A percentile compares a stretch with the other conserved stretches of the same genome.
Conservation (phyloP, 2,113 vertebrate genomes). For the Eulemur macaco region DNA sequence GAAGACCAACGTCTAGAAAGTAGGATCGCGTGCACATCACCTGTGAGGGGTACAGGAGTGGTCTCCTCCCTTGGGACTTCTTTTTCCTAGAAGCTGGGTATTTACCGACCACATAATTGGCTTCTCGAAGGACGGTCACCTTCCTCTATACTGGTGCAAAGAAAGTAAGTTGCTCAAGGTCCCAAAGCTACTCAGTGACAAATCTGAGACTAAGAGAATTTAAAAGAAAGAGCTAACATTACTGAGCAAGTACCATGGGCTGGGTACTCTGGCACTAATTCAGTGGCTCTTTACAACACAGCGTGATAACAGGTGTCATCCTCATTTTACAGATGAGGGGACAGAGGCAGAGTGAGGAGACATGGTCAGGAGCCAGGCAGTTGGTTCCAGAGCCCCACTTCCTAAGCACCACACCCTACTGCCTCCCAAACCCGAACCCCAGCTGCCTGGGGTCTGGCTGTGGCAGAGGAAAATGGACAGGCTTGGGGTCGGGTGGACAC, state of each 20-base stretch:
- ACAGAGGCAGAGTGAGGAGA: background rate
- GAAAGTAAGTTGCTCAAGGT: background rate
- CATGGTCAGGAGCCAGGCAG: too few species aligned
- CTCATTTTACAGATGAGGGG: background rate
- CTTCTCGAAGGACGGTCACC: background rate
- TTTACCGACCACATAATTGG: rapidly evolving
- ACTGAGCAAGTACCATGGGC: rapidly evolving
- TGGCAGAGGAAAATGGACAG: background rate
- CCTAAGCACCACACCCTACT: too few species aligned
- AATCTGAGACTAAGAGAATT: background rate
- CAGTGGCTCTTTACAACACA: background rate
- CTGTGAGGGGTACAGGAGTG: background rate
- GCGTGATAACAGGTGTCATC: rapidly evolving
- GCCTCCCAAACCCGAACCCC: background rate
- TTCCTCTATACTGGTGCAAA: background rate
- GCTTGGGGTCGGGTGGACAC: rapidly evolving
- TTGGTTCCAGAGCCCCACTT: background rate
- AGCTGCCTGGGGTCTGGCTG: background rate
- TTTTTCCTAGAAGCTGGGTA: background rate
- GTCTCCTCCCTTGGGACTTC: background rate
- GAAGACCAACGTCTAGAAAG: rapidly evolving
- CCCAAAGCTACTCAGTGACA: background rate
- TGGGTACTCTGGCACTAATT: rapidly evolving
- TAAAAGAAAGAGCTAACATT: rapidly evolving
- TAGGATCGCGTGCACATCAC: rapidly evolving